Conservation (phyloP, 2,113 vertebrate genomes). For the Hemichromis elongatus region DNA sequence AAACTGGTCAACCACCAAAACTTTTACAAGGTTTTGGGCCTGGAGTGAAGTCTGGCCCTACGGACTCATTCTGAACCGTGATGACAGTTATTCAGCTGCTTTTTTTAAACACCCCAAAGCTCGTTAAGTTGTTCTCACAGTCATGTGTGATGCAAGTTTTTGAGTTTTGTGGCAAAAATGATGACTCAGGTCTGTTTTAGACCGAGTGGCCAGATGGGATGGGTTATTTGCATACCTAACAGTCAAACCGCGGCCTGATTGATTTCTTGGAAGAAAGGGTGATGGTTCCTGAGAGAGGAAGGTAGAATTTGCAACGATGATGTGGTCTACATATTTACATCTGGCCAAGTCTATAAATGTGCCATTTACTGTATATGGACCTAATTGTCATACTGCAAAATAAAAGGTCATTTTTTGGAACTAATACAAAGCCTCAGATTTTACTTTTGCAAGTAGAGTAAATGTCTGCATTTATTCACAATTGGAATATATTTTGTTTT, state of each 20-base stretch:
- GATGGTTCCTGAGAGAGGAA: conserved; percentile 59
- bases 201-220: conserved; percentile 77
- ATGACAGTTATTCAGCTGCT: neutral
- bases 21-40: neutral
- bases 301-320: conserved; percentile 48
- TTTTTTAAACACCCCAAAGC: neutral
- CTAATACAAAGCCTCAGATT: neutral
- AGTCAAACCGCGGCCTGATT: conserved; percentile 71
- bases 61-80: neutral
- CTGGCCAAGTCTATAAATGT: neutral
- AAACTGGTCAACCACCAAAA: conserved; percentile 62
- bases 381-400: neutral
- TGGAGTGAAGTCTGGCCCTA: neutral
- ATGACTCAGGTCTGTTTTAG: conserved; percentile 75
- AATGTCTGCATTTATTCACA: neutral
- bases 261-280: conserved; percentile 86
- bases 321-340: neutral
- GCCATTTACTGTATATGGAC: neutral
- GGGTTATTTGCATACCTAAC: conserved; percentile 89
- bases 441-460: neutral
- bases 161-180: neutral
- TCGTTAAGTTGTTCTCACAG: neutral
- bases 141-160: neutral
- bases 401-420: neutral
- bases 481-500: neutral